Evolutionary conservation across 2,888 invertebrate genomes (phyloP), one percentile per base, ranked within the genome.

Genomic region (Drosophila formosana): DNA sequence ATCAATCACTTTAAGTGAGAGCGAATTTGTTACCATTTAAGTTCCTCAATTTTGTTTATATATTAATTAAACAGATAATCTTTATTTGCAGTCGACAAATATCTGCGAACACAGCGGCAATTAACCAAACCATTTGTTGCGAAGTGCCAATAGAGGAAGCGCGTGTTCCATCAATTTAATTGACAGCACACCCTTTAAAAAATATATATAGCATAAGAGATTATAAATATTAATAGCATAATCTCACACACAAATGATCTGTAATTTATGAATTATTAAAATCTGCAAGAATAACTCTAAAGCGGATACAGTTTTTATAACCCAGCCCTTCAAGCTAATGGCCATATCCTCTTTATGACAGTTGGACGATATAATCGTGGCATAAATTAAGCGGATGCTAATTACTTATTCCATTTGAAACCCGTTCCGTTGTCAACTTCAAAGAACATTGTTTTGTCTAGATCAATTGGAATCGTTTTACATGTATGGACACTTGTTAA

Each of bases 401-500:
- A 49, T 55, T 52, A 23, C 8, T 3, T 25, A 47, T 47, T 30
- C 47, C 2, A 11, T 37, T 46, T 47, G 8, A 30, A 26, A 51
- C 43, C 46, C 45, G 45, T 34, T 61, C 23, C 25, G 34, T 26
- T 13, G 30, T 57, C 6, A 34, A 13, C 56, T 37, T 9, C 26
- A 57, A 43, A 43, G 25, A n/a, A 30, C 34, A 34, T 32, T 30
- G 53, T 9, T 13, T 30, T 28, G 51, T 39, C 8, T 18, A 32
- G 51, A 57, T 72, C 61, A 66, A 58, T 65, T 53, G 18, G 53
- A 55, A 53, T 50, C n/a, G 53, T 34, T 55, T n/a, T 32, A 53
- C 65, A 53, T 65, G 30, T 77, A 66, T 56, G 71, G 52, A 30
- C 60, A 73, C 47, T 60, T 53, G 53, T 46, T 67, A 60, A 72